Conservation (phyloP, 2,888 invertebrate genomes). For the Leistus spinibarbis region DNA sequence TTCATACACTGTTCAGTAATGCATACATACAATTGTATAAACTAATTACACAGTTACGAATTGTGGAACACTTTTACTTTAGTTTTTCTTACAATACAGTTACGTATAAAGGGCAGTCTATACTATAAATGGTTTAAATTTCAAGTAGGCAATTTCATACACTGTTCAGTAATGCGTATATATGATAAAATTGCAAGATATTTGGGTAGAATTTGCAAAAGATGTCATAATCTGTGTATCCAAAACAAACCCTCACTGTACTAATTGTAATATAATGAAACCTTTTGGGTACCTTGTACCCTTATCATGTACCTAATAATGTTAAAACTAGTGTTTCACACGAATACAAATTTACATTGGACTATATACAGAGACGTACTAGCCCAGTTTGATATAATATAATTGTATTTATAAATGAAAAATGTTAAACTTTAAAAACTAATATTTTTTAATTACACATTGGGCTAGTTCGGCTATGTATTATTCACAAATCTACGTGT, state of each 20-base stretch:
- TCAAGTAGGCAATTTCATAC: no score
- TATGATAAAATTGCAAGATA: background rate
- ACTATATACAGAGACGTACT: conserved; percentile 1
- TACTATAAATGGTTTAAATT: no score
- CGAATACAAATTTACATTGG: conserved; percentile 6
- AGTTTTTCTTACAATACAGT: no score
- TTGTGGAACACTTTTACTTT: no score
- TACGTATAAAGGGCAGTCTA: no score
- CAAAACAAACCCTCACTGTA: background rate
- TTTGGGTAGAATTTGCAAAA: conserved; percentile 5
- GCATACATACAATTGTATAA: no score
- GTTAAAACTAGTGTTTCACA: background rate
- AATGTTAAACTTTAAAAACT: no score
- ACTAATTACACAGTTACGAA: no score
- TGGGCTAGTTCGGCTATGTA: conserved; percentile 14
- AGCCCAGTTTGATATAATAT: background rate
- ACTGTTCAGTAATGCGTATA: no score
- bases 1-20: no score
- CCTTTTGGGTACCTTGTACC: background rate
- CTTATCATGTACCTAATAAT: background rate
- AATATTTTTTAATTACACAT: background rate
- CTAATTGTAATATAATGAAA: background rate
- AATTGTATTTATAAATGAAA: background rate
- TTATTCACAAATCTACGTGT: conserved; percentile 20
- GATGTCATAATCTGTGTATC: conserved; percentile 35